A percentile compares a stretch with the other conserved stretches of the same genome.
phyloP scores from a whole-genome alignment of 2,888 invertebrate genomes.

The Cerastis leucographa region DNA sequence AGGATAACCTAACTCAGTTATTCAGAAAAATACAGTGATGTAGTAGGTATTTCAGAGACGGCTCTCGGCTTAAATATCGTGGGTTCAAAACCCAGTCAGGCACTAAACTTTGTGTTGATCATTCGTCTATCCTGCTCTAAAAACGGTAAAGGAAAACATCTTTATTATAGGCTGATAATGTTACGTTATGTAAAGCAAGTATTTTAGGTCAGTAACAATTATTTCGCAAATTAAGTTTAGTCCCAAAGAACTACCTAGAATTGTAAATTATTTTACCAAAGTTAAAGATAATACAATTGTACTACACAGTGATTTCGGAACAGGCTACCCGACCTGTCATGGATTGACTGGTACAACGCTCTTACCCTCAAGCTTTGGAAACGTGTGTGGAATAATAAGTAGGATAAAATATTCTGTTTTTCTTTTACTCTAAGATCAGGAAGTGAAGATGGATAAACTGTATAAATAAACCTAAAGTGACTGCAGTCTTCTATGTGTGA shows the following conservation, averaged over 20 bases:
- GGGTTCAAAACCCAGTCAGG: neutral
- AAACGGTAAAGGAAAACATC: neutral
- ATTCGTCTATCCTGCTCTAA: neutral
- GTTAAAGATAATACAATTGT: slow-evolving; percentile 20
- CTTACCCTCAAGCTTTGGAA: neutral
- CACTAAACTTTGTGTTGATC: neutral
- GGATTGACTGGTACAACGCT: slow-evolving; percentile 12
- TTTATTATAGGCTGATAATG: neutral
- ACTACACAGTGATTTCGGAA: slow-evolving; percentile 21
- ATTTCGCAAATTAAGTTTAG: neutral
- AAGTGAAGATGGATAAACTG: slow-evolving; percentile 1
- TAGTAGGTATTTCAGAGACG: neutral
- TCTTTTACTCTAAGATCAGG: slow-evolving; percentile 4
- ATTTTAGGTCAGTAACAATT: neutral
- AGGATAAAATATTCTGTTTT: slow-evolving; percentile 20
- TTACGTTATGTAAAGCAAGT: neutral
- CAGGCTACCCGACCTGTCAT: slow-evolving; percentile 6
- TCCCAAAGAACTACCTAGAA: neutral
- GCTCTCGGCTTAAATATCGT: neutral
- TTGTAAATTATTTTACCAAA: neutral
- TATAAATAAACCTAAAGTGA: neutral
- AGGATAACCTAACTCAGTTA: neutral
- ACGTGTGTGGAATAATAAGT: slow-evolving; percentile 31
- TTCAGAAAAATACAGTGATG: neutral
- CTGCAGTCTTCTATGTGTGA: neutral